Base-by-base conservation (phyloP, 2,113 vertebrate genomes). In the Lepus timidus region DNA sequence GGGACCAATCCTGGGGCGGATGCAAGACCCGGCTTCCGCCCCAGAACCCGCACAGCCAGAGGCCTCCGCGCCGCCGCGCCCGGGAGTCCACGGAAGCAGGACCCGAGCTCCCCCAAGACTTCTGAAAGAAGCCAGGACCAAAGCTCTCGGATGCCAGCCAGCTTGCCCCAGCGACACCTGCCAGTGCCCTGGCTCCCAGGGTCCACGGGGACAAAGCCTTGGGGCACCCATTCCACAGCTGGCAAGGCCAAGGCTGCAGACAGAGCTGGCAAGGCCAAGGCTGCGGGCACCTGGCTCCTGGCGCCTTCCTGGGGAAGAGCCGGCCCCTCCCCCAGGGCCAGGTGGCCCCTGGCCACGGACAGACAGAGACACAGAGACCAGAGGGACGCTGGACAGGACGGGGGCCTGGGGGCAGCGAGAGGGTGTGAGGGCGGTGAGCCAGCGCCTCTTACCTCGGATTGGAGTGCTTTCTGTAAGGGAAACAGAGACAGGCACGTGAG, bases 391-490 rank as follows among this genome's bases (percentile, higher is more conserved):
- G 9, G 58, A 55, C 6, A 33, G 65, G 83, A 64, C 25, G 4
- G 10, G n/a, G 31, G 88, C 16, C 36, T 96, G 95, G 95, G 94
- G 90, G 96, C 92, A 31, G 96, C 75, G 75, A 96, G 97, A 94
- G 96, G 93, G 96, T 82, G 94, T 91, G 78, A 64, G 61, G 76
- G 6, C 64, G 86, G 51, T 27, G 93, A 74, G 93, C 39, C 84
- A 33, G 88, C 87, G 92, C 97, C 98, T 98, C 99, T 99, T 99
- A 99, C 99, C 99, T 99, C 99, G 99, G 98, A 99, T 99, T 58
- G 99, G 99, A 97, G 99, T 99, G 99, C 99, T 98, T 99, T 99
- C 99, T 99, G 99, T 98, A 99, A 98, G 98, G 98, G 97, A 98
- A 99, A 98, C 98, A 98, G 98, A 98, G 98, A 98, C 90, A 98